Conservation (phyloP, 2,113 vertebrate species). For the Lophochroa leadbeateri region DNA sequence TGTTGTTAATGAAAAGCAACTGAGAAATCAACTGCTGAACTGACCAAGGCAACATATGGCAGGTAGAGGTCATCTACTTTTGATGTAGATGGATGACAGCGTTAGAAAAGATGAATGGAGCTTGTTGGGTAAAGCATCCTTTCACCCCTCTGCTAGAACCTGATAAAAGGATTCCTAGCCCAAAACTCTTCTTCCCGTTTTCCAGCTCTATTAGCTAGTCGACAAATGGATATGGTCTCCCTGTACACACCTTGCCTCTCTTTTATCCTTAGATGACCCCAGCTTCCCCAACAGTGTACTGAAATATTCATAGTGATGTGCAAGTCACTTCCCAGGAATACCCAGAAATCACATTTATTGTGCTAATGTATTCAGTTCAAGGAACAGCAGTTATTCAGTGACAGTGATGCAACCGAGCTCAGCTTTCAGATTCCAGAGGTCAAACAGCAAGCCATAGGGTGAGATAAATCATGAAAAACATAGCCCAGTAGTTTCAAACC, state of each 20-base stretch:
- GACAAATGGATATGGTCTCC: background rate
- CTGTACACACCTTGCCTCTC: background rate
- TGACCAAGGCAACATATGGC: background rate
- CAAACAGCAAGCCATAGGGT: conserved; percentile 15
- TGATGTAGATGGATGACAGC: background rate
- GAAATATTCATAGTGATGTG: background rate
- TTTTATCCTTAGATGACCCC: background rate
- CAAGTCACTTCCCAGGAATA: background rate
- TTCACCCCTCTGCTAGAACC: background rate
- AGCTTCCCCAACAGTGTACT: background rate
- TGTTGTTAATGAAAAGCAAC: background rate
- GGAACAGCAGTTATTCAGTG: background rate
- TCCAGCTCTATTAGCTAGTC: background rate
- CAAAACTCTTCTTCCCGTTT: background rate
- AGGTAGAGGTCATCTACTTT: background rate
- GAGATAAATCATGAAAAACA: background rate
- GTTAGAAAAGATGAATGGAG: background rate
- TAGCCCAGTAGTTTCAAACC: background rate
- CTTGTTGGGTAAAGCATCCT: background rate
- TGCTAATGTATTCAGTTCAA: conserved; percentile 7
- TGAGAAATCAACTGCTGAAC: background rate
- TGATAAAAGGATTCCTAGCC: background rate
- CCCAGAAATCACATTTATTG: background rate
- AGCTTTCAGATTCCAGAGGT: background rate
- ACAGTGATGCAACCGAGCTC: background rate